A percentile compares a stretch with the other conserved stretches of the same genome.
Conservation (phyloP, 1,140 invertebrate species). For the Patella vulgata region DNA sequence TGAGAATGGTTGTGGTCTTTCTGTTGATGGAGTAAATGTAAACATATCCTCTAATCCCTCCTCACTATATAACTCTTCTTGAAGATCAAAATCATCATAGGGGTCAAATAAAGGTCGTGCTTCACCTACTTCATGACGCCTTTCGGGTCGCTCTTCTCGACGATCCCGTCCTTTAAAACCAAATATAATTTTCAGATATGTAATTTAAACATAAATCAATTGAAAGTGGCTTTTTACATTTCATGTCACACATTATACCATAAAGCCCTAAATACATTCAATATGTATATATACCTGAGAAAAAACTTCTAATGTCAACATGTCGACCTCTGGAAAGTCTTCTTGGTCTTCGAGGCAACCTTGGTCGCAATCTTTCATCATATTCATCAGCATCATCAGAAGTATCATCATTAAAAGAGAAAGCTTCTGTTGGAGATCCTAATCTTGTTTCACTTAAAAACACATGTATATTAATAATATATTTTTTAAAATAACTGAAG, state of each 20-base stretch:
- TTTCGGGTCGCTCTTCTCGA: constrained; percentile 28
- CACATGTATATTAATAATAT: no score
- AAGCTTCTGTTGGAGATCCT: no score
- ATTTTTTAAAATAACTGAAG: no score
- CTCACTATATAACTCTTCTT: constrained; percentile 52
- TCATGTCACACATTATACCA: no score
- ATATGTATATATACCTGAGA: constrained; percentile 38
- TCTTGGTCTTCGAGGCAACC: constrained; percentile 44
- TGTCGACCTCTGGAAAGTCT: constrained; percentile 48
- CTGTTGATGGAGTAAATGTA: constrained; percentile 34
- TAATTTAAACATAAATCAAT: no score
- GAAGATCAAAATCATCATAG: constrained; percentile 54
- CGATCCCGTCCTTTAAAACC: no score
- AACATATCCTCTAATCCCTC: constrained; percentile 52
- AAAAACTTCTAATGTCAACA: constrained; percentile 56
- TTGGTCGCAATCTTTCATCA: constrained; percentile 36
- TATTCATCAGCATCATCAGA: constrained; percentile 47
- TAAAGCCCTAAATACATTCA: no score
- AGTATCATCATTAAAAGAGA: constrained; percentile 37
- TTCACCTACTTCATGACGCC: constrained; percentile 35
- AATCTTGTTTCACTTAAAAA: no score
- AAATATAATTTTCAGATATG: no score
- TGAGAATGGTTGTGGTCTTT: constrained; percentile 40
- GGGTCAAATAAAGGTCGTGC: constrained; percentile 48
- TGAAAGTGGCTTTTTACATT: no score